Conservation (phyloP, 2,888 invertebrate species). For the Schizaphis graminum region DNA sequence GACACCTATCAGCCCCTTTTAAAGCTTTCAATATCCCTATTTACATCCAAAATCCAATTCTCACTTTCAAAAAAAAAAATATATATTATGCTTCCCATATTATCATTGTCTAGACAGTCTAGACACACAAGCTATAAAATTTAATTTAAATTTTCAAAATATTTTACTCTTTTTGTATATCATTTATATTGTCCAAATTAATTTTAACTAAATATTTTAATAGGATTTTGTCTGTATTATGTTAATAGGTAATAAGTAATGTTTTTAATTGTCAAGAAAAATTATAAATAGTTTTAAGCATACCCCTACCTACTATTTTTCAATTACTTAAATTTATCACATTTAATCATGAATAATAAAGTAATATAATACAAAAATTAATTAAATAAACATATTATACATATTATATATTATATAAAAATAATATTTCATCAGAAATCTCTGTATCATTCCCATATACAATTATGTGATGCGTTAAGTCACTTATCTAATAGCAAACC, state of each 20-base stretch:
- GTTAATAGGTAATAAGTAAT: not conserved
- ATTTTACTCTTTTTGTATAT: too few species aligned
- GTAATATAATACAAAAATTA: too few species aligned
- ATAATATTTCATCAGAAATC: not conserved
- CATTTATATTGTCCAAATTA: too few species aligned
- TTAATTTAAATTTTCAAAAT: too few species aligned
- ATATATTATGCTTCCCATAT: too few species aligned
- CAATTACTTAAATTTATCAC: not conserved
- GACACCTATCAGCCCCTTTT: too few species aligned
- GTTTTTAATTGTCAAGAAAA: not conserved
- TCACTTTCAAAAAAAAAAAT: too few species aligned
- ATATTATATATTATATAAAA: not conserved
- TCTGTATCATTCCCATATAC: not conserved
- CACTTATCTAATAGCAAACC: conserved; percentile 10
- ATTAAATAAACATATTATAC: not conserved
- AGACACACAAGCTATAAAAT: too few species aligned
- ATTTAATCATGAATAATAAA: not conserved
- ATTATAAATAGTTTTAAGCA: not conserved
- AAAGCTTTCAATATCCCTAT: too few species aligned
- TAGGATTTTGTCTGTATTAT: not conserved
- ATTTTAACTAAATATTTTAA: too few species aligned
- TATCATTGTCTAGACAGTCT: too few species aligned
- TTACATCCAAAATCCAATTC: too few species aligned
- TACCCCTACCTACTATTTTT: not conserved
- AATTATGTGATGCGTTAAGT: not conserved